phyloP scores from a whole-genome alignment of 2,888 invertebrate species.

The Lasioglossum vierecki region DNA sequence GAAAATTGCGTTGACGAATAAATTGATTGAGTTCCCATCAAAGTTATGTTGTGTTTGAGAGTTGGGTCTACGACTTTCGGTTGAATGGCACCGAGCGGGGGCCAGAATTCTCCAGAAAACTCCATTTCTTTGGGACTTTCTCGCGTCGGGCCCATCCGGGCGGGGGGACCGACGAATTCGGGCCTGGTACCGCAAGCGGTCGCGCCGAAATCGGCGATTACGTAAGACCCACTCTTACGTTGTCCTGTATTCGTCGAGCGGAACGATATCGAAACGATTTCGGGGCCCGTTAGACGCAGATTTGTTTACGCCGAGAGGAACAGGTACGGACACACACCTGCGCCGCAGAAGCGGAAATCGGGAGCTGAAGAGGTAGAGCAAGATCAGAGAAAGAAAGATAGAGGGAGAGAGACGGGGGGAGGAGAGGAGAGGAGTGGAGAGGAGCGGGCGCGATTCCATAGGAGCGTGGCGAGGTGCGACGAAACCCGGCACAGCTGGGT shows the following conservation, averaged over 20 bases:
- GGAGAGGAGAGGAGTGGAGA: not conserved
- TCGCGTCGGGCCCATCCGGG: not conserved
- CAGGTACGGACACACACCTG: conserved; percentile 32
- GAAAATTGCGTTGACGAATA: not conserved
- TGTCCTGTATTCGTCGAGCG: conserved; percentile 34
- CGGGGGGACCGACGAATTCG: conserved; percentile 22
- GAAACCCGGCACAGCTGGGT: conserved; percentile 73
- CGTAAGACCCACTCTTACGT: conserved; percentile 51
- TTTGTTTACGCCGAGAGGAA: conserved; percentile 64
- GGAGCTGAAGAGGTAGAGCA: not conserved
- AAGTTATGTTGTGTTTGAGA: not conserved
- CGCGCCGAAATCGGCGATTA: conserved; percentile 57
- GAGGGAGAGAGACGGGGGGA: not conserved
- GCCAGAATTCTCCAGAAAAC: not conserved
- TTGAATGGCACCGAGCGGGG: not conserved
- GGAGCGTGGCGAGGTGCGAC: conserved; percentile 45
- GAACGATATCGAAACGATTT: conserved; percentile 35
- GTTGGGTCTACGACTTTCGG: not conserved
- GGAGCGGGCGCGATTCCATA: conserved; percentile 18
- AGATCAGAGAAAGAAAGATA: no score
- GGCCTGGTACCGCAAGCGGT: conserved; percentile 14
- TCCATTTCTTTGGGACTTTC: conserved; percentile 33
- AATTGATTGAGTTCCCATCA: no score
- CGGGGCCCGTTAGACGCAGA: conserved; percentile 71
- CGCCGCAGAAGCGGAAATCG: not conserved